Conservation (phyloP, 1,140 invertebrate genomes). For the Heliconius hermathena region DNA sequence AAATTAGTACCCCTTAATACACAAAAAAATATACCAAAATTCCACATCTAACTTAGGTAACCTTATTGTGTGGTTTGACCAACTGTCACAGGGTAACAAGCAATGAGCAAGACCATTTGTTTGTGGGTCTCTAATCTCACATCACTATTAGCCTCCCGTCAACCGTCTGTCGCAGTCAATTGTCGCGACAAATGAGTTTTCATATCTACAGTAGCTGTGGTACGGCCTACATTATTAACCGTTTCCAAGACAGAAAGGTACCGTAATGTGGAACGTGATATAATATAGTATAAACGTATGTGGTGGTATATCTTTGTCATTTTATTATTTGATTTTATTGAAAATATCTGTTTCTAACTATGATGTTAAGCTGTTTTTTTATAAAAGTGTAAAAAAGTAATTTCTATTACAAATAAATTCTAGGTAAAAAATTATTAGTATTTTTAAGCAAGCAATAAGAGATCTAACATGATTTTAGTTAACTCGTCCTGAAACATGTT, state of each 20-base stretch:
- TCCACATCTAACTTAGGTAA: not conserved
- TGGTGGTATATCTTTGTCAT: no score
- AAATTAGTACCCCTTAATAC: not conserved
- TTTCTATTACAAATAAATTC: no score
- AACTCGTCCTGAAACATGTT: no score
- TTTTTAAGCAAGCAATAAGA: no score
- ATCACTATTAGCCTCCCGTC: constrained; percentile 47
- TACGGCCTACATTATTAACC: constrained; percentile 18
- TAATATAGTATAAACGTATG: no score
- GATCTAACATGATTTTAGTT: no score
- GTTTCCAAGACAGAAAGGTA: not conserved
- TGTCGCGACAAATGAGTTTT: constrained; percentile 44
- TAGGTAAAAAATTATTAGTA: no score
- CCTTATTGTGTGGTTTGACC: constrained; percentile 4
- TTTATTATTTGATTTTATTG: no score
- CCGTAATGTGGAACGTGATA: not conserved
- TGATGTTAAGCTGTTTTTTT: no score
- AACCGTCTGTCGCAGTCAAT: constrained; percentile 45
- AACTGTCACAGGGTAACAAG: constrained; percentile 25
- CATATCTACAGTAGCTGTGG: constrained; percentile 38
- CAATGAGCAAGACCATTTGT: constrained; percentile 40
- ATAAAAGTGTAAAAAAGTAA: no score
- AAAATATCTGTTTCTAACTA: no score
- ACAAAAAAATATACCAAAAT: not conserved
- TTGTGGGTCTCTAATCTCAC: constrained; percentile 40